Percentiles rank a stretch among this genome's conserved stretches.
Evolutionary conservation across 2,888 invertebrate species (phyloP).

Genomic region (Oscheius myriophilus): DNA sequence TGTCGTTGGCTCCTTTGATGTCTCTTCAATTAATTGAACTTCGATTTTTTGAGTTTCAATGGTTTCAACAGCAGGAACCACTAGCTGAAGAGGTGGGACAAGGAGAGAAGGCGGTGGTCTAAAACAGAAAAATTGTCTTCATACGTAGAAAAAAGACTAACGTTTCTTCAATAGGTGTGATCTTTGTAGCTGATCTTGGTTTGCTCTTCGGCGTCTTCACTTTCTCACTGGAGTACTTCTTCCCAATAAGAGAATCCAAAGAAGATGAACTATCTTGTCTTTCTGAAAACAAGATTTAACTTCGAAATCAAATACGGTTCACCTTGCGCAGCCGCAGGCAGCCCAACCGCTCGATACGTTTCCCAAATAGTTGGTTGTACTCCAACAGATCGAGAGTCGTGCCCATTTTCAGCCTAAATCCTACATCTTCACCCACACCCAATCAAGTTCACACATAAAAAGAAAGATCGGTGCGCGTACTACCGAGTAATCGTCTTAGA

Average conservation of each 20-base stretch:
- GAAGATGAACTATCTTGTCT: constrained; percentile 43
- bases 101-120: no score
- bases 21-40: no score
- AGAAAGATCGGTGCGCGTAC: background rate
- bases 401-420: constrained; percentile 20
- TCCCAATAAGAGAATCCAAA: constrained; percentile 43
- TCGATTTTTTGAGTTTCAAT: no score
- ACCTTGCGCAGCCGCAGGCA: constrained; percentile 7
- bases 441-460: background rate
- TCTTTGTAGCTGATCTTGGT: no score
- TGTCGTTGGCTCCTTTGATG: no score
- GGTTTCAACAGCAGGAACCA: no score
- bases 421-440: background rate
- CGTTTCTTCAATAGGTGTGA: no score
- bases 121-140: no score
- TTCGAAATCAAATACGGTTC: background rate
- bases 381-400: constrained; percentile 40
- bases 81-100: no score
- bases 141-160: no score
- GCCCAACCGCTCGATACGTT: constrained; percentile 64
- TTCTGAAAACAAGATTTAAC: constrained; percentile 23
- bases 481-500: constrained; percentile 4
- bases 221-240: background rate
- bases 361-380: constrained; percentile 68
- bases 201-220: no score